Conservation (phyloP, 2,888 invertebrate genomes). For the Cerceris ruficornis region DNA sequence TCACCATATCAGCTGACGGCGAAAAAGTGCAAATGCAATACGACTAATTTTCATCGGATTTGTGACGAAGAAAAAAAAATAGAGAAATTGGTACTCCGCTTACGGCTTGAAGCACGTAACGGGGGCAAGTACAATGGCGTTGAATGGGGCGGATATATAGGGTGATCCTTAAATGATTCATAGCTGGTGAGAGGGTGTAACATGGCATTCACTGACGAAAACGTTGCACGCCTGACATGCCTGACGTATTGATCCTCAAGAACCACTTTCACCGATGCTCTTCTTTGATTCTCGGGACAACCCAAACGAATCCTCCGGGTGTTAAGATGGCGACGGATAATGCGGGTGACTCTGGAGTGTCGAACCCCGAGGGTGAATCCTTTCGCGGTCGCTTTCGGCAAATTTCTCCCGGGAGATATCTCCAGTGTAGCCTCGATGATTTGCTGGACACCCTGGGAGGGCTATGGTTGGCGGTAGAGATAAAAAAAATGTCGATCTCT, state of each 20-base stretch:
- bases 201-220: slow-evolving; percentile 66
- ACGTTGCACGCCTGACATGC: slow-evolving; percentile 51
- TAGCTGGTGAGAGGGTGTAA: slow-evolving; percentile 58
- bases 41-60: not conserved
- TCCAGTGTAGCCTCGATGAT: too few relatives aligned
- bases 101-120: slow-evolving; percentile 36
- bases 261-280: slow-evolving; percentile 29
- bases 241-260: slow-evolving; percentile 68
- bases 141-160: slow-evolving; percentile 50
- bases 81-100: slow-evolving; percentile 1
- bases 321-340: too few relatives aligned
- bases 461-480: too few relatives aligned
- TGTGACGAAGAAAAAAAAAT: not conserved
- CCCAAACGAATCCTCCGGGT: not conserved
- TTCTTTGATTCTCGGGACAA: slow-evolving; percentile 18
- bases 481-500: too few relatives aligned
- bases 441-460: too few relatives aligned
- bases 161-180: slow-evolving; percentile 73
- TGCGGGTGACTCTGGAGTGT: too few relatives aligned
- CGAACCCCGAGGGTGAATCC: too few relatives aligned
- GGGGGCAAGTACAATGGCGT: slow-evolving; percentile 47
- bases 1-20: too few relatives aligned
- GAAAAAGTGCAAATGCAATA: not conserved
- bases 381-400: too few relatives aligned
- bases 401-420: too few relatives aligned